Evolutionary conservation across 2,113 vertebrate genomes (phyloP).

Genomic region (Desmodus rotundus): DNA sequence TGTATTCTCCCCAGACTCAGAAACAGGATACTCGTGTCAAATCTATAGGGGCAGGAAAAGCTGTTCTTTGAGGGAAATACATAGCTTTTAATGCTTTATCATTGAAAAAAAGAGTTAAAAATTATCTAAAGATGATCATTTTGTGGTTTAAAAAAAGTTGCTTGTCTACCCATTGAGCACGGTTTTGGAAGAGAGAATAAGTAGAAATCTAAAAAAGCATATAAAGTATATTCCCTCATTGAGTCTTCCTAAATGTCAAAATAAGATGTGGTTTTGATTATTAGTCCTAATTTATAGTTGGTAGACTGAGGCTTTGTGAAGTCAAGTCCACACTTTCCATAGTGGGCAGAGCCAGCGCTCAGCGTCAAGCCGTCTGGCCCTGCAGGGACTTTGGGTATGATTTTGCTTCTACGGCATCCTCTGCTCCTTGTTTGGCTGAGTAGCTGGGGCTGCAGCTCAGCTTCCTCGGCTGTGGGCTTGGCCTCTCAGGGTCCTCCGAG

Average conservation of each 20-base stretch:
- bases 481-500: too few relatives aligned
- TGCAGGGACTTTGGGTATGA: neutral
- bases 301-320: neutral
- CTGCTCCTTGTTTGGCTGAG: neutral
- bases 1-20: neutral
- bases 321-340: neutral
- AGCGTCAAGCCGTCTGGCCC: neutral
- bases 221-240: neutral
- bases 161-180: neutral
- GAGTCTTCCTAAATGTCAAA: neutral
- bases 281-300: neutral
- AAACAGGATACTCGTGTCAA: neutral
- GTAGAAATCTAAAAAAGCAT: neutral
- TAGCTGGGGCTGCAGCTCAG: too few relatives aligned
- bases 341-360: neutral
- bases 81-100: neutral
- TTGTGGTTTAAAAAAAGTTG: neutral
- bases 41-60: neutral
- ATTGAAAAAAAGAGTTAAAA: neutral
- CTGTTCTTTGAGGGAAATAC: neutral
- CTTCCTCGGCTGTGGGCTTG: neutral
- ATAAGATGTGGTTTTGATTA: neutral
- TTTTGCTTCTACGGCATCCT: rapidly evolving
- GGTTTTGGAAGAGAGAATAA: neutral
- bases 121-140: neutral